These are phyloP conservation scores for Euura lappo DNA, from an alignment of 1,140 invertebrate species.

Conservation along the genomic window DNA sequence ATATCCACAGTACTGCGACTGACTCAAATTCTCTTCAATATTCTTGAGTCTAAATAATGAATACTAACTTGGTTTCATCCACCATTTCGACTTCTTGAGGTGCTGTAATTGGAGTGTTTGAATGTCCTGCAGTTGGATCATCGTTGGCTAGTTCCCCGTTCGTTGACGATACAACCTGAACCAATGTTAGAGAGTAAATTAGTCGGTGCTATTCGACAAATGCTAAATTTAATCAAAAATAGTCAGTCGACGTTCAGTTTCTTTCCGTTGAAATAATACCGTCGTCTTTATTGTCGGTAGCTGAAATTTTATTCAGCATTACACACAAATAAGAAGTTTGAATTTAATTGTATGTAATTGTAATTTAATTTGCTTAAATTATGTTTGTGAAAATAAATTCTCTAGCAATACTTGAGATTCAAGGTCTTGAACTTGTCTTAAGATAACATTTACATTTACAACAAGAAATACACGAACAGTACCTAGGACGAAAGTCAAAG, in stretches of 20 bases:
- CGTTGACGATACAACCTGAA: constrained; percentile 95
- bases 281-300: too few relatives aligned
- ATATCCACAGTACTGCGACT: background rate
- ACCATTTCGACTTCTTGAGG: constrained; percentile 91
- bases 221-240: background rate
- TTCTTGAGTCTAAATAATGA: constrained; percentile 34
- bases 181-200: constrained; percentile 37
- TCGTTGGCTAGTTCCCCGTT: constrained; percentile 95
- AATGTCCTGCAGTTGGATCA: constrained; percentile 94
- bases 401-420: background rate
- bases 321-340: too few relatives aligned
- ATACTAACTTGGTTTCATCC: constrained; percentile 90
- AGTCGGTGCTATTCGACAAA: background rate
- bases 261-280: too few relatives aligned
- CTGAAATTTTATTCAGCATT: too few relatives aligned
- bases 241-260: too few relatives aligned
- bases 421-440: background rate
- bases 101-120: constrained; percentile 94
- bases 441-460: background rate
- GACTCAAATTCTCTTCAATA: constrained; percentile 2
- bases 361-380: too few relatives aligned
- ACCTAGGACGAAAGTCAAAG: background rate
- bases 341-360: too few relatives aligned
- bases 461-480: background rate
- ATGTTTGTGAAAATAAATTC: too few relatives aligned